phyloP scores from a whole-genome alignment of 2,113 vertebrate genomes.

The Alaudala cheleensis region DNA sequence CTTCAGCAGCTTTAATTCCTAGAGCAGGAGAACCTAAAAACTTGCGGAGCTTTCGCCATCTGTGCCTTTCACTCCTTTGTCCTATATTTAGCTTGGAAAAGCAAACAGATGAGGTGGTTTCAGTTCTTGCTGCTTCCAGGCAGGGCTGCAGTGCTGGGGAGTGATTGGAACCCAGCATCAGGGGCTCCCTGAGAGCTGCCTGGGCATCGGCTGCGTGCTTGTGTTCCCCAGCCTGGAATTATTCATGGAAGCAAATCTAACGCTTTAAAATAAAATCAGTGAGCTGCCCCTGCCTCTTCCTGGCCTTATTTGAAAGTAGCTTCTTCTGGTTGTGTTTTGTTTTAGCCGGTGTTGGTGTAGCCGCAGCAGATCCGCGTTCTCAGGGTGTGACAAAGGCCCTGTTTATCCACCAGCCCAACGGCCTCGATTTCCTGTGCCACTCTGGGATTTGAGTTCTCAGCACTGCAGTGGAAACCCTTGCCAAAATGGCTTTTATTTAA shows the following conservation, averaged over 20 bases:
- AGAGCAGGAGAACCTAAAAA: conserved; percentile 15
- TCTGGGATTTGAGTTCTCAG: neutral
- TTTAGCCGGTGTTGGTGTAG: neutral
- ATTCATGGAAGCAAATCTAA: neutral
- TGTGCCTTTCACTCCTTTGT: conserved; percentile 28
- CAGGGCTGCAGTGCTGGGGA: neutral
- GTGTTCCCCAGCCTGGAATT: neutral
- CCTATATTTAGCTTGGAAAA: conserved; percentile 31
- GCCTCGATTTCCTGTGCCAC: neutral
- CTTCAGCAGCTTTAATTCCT: conserved; percentile 39
- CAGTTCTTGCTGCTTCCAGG: neutral
- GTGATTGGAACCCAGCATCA: neutral
- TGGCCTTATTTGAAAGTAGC: neutral
- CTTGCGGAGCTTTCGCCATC: conserved; percentile 19
- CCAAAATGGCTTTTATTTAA: neutral
- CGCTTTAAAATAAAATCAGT: neutral
- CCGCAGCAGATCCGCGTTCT: neutral
- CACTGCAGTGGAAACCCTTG: neutral
- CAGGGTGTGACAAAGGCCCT: neutral
- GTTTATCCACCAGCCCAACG: neutral
- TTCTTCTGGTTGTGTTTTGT: neutral
- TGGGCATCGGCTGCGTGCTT: fast-evolving
- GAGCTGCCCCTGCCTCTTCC: neutral
- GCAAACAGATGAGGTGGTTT: neutral
- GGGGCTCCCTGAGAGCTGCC: neutral